Evolutionary conservation across 1,140 invertebrate genomes (phyloP).

Genomic region (Drosophila teissieri): DNA sequence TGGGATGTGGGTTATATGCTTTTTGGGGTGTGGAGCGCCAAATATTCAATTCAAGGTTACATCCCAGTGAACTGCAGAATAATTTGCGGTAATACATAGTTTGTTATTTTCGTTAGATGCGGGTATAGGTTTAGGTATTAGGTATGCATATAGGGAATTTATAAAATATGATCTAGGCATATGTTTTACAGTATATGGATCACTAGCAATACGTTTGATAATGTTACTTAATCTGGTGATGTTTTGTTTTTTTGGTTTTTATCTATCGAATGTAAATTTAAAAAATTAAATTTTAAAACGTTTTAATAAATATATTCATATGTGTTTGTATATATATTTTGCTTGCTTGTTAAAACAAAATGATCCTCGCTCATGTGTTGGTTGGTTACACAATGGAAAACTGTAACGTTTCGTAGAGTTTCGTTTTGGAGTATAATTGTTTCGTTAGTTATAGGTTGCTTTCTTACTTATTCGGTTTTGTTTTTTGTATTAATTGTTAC

Average conservation of each 20-base stretch:
- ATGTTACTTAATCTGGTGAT: constrained; percentile 29
- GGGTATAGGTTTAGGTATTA: constrained; percentile 33
- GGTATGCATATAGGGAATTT: constrained; percentile 36
- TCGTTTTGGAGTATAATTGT: constrained; percentile 74
- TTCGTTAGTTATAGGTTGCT: constrained; percentile 58
- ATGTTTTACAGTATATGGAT: constrained; percentile 47
- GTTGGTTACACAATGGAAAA: constrained; percentile 61
- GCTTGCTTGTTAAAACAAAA: constrained; percentile 41
- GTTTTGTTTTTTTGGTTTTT: constrained; percentile 5
- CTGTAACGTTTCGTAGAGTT: constrained; percentile 69
- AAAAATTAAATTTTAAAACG: constrained; percentile 43
- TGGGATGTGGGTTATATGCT: constrained; percentile 4
- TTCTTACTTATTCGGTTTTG: not conserved
- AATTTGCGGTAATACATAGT: constrained; percentile 30
- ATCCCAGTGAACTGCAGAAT: constrained; percentile 6
- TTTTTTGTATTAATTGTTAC: constrained; percentile 64
- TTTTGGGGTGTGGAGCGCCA: not conserved
- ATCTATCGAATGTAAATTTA: constrained; percentile 36
- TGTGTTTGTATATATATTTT: constrained; percentile 35
- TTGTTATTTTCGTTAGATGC: constrained; percentile 21
- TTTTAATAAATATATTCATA: constrained; percentile 49
- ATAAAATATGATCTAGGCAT: constrained; percentile 48
- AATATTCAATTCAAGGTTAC: constrained; percentile 22
- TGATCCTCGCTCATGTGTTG: constrained; percentile 43
- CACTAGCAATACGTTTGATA: constrained; percentile 45